Percentiles rank a stretch among this genome's conserved stretches.
These are phyloP conservation scores for Tetramorium parvispinum DNA, from an alignment of 1,140 invertebrate species.

Conservation along the genomic window DNA sequence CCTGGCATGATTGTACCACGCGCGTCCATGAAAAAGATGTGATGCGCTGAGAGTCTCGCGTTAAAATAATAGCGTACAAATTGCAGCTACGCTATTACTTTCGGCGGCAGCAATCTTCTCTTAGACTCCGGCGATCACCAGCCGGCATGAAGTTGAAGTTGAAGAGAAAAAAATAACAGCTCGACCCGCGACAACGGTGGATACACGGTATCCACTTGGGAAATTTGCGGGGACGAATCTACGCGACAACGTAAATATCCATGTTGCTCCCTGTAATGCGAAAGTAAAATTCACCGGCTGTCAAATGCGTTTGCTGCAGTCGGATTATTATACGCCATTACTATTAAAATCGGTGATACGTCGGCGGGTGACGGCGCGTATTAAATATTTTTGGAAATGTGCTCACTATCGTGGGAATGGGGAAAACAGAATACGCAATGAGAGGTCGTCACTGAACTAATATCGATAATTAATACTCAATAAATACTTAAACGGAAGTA, in stretches of 20 bases:
- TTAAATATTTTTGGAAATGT: constrained; percentile 46
- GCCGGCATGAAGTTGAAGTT: constrained; percentile 16
- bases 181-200: not conserved
- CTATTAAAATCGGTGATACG: constrained; percentile 30
- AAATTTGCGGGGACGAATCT: constrained; percentile 41
- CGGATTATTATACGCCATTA: constrained; percentile 46
- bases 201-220: constrained; percentile 30
- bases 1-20: constrained; percentile 1
- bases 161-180: not conserved
- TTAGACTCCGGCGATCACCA: not conserved
- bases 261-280: constrained; percentile 10
- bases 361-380: not conserved
- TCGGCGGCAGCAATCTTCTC: constrained; percentile 6
- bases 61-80: constrained; percentile 58
- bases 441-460: constrained; percentile 44
- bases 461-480: constrained; percentile 62
- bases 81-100: constrained; percentile 48
- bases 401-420: constrained; percentile 4
- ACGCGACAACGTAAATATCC: constrained; percentile 34
- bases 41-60: constrained; percentile 12
- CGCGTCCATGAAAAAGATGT: not conserved
- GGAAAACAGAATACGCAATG: constrained; percentile 51
- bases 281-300: constrained; percentile 34
- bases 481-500: constrained; percentile 53
- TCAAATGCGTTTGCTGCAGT: constrained; percentile 1